Conservation (phyloP, 2,888 invertebrate species). For the Autographa gamma region DNA sequence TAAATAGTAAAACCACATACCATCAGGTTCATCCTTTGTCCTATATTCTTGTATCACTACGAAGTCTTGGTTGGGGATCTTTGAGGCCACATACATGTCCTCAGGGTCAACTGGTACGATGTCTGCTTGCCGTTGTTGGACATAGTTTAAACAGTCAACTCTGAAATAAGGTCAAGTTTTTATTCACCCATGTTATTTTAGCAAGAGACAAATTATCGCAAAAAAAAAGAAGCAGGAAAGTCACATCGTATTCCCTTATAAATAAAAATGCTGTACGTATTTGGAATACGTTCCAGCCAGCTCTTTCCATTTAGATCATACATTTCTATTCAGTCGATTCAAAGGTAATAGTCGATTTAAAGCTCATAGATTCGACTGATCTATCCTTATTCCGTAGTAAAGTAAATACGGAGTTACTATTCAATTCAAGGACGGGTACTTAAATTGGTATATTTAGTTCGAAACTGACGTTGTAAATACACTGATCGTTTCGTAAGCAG, state of each 20-base stretch:
- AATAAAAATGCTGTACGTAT: neutral
- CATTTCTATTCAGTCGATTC: neutral
- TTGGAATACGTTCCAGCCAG: neutral
- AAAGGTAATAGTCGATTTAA: neutral
- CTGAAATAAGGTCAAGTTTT: conserved; percentile 70
- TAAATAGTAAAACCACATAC: conserved; percentile 74
- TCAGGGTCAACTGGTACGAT: conserved; percentile 95
- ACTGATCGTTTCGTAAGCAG: neutral
- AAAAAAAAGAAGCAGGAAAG: no score
- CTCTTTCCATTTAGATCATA: neutral
- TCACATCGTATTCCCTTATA: no score
- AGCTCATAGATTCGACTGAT: neutral
- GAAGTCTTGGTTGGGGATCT: conserved; percentile 92
- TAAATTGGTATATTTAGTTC: neutral
- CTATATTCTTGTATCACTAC: conserved; percentile 93
- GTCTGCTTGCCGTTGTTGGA: conserved; percentile 94
- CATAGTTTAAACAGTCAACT: conserved; percentile 93
- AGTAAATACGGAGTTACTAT: neutral
- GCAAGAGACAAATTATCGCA: neutral
- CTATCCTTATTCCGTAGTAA: neutral
- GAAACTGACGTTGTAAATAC: neutral
- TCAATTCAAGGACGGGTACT: neutral
- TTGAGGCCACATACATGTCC: conserved; percentile 95
- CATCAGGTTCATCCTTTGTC: conserved; percentile 93
- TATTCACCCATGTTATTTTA: neutral